These are phyloP conservation scores for Ara ararauna DNA, from an alignment of 2,797 vertebrate genomes.

Conservation along the genomic window DNA sequence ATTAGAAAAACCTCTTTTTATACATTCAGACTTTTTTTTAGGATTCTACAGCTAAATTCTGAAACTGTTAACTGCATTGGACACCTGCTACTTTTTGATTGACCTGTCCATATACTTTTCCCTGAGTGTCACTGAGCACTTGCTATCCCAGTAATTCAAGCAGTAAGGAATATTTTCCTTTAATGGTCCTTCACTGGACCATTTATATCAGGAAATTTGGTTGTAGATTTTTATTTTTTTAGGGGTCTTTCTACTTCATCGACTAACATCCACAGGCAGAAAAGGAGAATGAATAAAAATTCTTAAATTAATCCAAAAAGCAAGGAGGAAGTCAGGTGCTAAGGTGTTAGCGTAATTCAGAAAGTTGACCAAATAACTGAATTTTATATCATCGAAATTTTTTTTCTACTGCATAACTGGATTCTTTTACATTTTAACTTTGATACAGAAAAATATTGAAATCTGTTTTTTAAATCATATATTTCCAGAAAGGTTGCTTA, in stretches of 20 bases:
- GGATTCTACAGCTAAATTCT: not conserved
- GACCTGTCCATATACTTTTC: not conserved
- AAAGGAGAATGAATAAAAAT: not conserved
- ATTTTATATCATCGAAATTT: not conserved
- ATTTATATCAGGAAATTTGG: not conserved
- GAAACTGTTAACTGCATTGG: not conserved
- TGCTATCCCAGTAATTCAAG: not conserved
- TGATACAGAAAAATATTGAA: not conserved
- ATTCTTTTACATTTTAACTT: not conserved
- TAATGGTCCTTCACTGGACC: not conserved
- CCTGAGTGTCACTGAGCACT: not conserved
- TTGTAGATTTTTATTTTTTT: fast-evolving
- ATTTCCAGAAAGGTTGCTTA: not conserved
- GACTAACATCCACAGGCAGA: not conserved
- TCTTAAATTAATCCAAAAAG: not conserved
- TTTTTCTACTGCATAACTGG: not conserved
- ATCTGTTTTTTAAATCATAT: not conserved
- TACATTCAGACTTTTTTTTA: not conserved
- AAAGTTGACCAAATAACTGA: not conserved
- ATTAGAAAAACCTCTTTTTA: not conserved
- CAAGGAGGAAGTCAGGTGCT: not conserved
- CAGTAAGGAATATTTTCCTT: not conserved
- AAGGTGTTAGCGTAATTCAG: not conserved
- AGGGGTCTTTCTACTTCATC: not conserved
- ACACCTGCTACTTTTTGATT: not conserved